Conservation (phyloP, 2,113 vertebrate species). For the Bucco capensis region DNA sequence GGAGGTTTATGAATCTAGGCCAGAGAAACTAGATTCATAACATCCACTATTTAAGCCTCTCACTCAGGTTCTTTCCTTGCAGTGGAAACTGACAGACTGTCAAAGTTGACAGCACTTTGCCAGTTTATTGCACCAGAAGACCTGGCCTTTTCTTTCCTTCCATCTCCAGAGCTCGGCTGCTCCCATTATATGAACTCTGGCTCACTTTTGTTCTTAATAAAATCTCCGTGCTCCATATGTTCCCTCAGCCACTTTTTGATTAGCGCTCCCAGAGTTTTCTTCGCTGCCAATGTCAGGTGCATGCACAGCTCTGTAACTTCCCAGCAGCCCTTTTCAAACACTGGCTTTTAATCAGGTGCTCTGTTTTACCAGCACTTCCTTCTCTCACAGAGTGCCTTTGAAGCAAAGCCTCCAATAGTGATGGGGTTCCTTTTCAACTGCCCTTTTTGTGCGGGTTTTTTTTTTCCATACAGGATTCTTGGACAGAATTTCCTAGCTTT, state of each 20-base stretch:
- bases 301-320: constrained; percentile 36
- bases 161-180: constrained; percentile 10
- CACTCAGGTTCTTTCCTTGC: background rate
- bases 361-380: constrained; percentile 41
- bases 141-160: constrained; percentile 3
- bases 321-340: constrained; percentile 11
- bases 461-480: constrained; percentile 12
- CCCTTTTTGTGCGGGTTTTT: constrained; percentile 28
- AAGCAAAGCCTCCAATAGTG: background rate
- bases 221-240: constrained; percentile 31
- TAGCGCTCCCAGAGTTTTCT: constrained; percentile 42
- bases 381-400: constrained; percentile 1
- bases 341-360: constrained; percentile 41
- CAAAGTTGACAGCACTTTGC: background rate
- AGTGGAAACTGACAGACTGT: background rate
- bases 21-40: background rate
- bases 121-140: background rate
- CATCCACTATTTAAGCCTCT: background rate
- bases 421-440: background rate
- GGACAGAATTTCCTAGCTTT: background rate
- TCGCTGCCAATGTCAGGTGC: background rate
- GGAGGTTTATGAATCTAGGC: background rate
- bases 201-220: constrained; percentile 32
- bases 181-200: background rate
- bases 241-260: constrained; percentile 44